These are phyloP conservation scores for Dendronephthya gigantea DNA, from an alignment of 64 coral and sea anemone genomes.

Conservation along the genomic window DNA sequence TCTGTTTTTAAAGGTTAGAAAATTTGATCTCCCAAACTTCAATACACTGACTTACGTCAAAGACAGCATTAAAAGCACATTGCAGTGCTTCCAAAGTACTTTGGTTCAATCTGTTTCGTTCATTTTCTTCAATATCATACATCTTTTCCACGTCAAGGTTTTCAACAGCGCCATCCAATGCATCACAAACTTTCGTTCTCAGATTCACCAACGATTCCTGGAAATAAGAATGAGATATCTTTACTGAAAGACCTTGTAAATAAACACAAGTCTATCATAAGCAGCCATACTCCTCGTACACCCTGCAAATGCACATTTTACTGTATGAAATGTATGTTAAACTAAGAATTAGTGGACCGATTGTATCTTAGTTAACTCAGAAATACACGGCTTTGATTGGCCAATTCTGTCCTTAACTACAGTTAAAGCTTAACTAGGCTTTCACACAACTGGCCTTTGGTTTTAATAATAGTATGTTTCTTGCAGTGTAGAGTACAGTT, in stretches of 20 bases:
- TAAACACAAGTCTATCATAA: background rate
- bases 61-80: constrained; percentile 74
- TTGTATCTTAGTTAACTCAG: too few species aligned
- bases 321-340: too few species aligned
- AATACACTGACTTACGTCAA: constrained; percentile 51
- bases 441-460: too few species aligned
- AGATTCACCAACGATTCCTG: constrained; percentile 58
- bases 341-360: too few species aligned
- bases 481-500: background rate
- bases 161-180: constrained; percentile 61
- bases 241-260: background rate
- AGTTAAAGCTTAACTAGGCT: too few species aligned
- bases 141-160: constrained; percentile 81
- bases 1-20: too few species aligned
- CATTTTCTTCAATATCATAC: constrained; percentile 72
- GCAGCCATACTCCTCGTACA: too few species aligned
- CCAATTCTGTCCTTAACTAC: too few species aligned
- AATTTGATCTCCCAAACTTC: too few species aligned
- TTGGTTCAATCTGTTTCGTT: constrained; percentile 44
- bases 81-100: constrained; percentile 80
- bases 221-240: background rate
- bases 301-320: too few species aligned
- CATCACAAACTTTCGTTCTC: constrained; percentile 46
- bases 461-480: too few species aligned
- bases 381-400: too few species aligned